Evolutionary conservation across 2,888 invertebrate genomes (phyloP).

Genomic region (Drosophila mimica): DNA sequence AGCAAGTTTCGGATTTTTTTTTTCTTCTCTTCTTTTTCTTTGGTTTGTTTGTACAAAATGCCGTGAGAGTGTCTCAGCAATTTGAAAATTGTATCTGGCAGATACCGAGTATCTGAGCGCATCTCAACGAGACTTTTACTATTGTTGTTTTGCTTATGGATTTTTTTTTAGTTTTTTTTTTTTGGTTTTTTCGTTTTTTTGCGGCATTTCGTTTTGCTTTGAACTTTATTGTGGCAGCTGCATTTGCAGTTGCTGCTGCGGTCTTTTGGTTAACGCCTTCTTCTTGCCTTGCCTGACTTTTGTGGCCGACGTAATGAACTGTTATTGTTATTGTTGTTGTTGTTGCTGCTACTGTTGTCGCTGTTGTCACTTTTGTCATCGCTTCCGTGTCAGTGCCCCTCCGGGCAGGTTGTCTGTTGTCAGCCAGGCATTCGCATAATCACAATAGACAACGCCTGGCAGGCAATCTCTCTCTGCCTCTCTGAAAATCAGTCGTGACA

Average conservation of each 20-base stretch:
- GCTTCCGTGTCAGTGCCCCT: slow-evolving; percentile 67
- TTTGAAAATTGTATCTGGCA: slow-evolving; percentile 74
- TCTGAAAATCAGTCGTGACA: slow-evolving; percentile 50
- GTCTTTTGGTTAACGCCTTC: slow-evolving; percentile 69
- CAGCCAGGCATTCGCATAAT: slow-evolving; percentile 67
- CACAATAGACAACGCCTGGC: slow-evolving; percentile 69
- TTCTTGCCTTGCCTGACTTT: slow-evolving; percentile 55
- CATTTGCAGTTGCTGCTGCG: slow-evolving; percentile 21
- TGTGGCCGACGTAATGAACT: slow-evolving; percentile 55
- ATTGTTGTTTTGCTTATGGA: slow-evolving; percentile 31
- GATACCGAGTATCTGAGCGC: slow-evolving; percentile 46
- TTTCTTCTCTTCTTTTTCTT: neutral
- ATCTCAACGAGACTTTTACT: slow-evolving; percentile 47
- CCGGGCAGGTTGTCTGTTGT: slow-evolving; percentile 49
- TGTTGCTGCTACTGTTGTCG: slow-evolving; percentile 18
- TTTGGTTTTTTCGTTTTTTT: slow-evolving; percentile 25
- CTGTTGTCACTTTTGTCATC: slow-evolving; percentile 35
- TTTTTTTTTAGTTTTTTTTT: slow-evolving; percentile 28
- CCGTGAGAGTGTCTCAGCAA: slow-evolving; percentile 74
- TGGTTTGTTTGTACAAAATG: slow-evolving; percentile 50
- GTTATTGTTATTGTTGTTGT: slow-evolving; percentile 33
- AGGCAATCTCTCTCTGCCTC: slow-evolving; percentile 60
- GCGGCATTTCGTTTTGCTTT: slow-evolving; percentile 15
- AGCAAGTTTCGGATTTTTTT: slow-evolving; percentile 28
- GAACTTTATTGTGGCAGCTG: slow-evolving; percentile 13